Evolutionary conservation across 2,888 invertebrate genomes (phyloP), one percentile per base, ranked within the genome.

Genomic region (Automeris io): DNA sequence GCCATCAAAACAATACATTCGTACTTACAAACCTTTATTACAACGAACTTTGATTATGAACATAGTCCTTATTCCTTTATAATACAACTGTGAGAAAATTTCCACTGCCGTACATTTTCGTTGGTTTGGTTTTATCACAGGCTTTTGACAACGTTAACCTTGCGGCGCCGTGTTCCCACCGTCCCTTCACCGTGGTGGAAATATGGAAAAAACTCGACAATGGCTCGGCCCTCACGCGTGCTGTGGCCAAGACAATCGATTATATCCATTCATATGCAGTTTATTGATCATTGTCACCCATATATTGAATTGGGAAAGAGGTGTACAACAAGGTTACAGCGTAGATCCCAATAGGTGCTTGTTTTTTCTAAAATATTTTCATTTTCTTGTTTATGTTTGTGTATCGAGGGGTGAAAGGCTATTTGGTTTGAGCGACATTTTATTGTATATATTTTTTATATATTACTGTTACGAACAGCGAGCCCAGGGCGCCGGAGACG

Each of bases 141-240:
- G 29, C 29, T 5, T 29, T 29, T 33, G 21, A 33, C 19, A 21
- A 21, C 1, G 21, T 29, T 76, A 77, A 83, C 85, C 85, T 85
- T 82, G 76, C 55, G 43, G 61, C 65, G 66, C 70, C 71, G 70
- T 71, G 76, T 82, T 81, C 82, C 76, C 79, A 81, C 82, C 76
- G 77, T 72, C 85, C 85, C 85, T 85, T 85, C 85, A 83, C 85
- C 75, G 71, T 67, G 77, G 54, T 65, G 76, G 59, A 80, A 82
- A 79, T 78, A 72, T 76, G 72, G 75, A 76, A 85, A 85, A 67
- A 85, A 79, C 72, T 55, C 54, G 57, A 81, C 83, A 85, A 85
- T 82, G 61, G 73, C 59, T 58, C 57, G 77, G 64, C 70, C 78
- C 78, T 73, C 75, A 64, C 61, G 69, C 71, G 63, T 66, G 66